Base-by-base conservation (phyloP, 2,888 invertebrate genomes). In the Itoplectis maculator region DNA sequence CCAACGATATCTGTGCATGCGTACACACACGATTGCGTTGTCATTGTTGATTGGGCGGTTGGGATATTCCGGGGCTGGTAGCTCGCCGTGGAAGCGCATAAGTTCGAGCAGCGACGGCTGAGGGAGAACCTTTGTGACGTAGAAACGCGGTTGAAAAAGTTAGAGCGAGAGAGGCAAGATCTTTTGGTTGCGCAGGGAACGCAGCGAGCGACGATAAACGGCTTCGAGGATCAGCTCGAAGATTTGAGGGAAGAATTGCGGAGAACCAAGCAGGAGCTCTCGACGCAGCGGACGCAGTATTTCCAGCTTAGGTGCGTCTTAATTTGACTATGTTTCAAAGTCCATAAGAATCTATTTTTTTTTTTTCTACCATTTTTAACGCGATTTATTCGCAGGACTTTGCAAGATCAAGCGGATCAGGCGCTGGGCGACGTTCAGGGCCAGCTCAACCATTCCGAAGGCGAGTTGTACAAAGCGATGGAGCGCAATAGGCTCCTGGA, bases 391-490 rank as follows among this genome's bases (percentile, higher is more conserved):
- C 11, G 2, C 75, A 97, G 96, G 92, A 94, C 95, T 85, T 93
- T 96, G 66, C 96, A 97, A 88, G 95, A 96, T 88, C 96, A 97
- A 93, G 96, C 96, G 4, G 97, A 97, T 92, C 95, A 95, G 88
- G 95, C 96, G 59, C 94, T 96, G 81, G 94, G 94, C 74, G 96
- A 96, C 86, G 94, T 95, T 76, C 96, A 96, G 91, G 94, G 94
- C 90, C 96, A 96, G 91, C 91, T 96, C 47, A 89, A 95, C 51
- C 94, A 94, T 84, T 92, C 95, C 11, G 96, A 96, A 90, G 94
- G 94, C 35, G 95, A 96, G 90, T 91, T 96, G 9, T 94, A 94
- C 83, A 91, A 94, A 77, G 94, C 95, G 8, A 94, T 95, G 90
- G 95, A 95, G 69, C 95, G 94, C 40, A 93, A 95, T 82, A 94